These are phyloP conservation scores for Drosophila guanche DNA, from an alignment of 1,140 invertebrate genomes.

Conservation along the genomic window DNA sequence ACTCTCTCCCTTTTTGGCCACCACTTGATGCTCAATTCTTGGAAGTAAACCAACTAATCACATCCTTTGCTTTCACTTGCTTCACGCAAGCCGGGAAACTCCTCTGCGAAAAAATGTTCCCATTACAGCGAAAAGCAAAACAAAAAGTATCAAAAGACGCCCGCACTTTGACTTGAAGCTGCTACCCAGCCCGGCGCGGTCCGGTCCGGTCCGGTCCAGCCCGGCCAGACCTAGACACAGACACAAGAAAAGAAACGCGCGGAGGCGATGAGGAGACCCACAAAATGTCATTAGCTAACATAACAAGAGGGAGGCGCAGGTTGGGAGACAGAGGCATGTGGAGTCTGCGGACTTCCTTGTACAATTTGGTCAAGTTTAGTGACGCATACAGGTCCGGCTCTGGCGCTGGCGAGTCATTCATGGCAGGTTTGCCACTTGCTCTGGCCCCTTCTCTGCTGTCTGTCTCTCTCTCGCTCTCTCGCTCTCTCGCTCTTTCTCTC, in stretches of 20 bases:
- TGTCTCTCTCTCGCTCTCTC: background rate
- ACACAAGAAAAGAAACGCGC: conserved; percentile 9
- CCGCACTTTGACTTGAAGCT: conserved; percentile 48
- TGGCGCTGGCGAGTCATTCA: conserved; percentile 62
- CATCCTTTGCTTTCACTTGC: conserved; percentile 51
- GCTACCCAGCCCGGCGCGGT: background rate
- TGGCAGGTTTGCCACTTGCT: conserved; percentile 28
- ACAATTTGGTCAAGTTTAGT: conserved; percentile 80
- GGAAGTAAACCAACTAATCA: conserved; percentile 3
- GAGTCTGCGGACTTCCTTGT: conserved; percentile 67
- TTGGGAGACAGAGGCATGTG: background rate
- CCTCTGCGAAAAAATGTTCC: conserved; percentile 37
- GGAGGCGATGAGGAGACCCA: conserved; percentile 16
- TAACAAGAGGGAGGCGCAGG: conserved; percentile 7
- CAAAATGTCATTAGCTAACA: conserved; percentile 54
- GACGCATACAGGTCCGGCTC: conserved; percentile 75
- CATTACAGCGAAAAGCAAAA: conserved; percentile 9
- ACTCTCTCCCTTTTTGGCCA: background rate
- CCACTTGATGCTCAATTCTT: conserved; percentile 21
- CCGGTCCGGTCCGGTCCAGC: no score
- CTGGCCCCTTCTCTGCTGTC: conserved; percentile 3
- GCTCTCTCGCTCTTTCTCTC: background rate
- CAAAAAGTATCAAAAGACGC: conserved; percentile 23
- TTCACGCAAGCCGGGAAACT: conserved; percentile 20
- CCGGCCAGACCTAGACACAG: conserved; percentile 24